Evolutionary conservation across 1,140 invertebrate genomes (phyloP), one percentile per base, ranked within the genome.

Genomic region (Neodiprion virginianus): DNA sequence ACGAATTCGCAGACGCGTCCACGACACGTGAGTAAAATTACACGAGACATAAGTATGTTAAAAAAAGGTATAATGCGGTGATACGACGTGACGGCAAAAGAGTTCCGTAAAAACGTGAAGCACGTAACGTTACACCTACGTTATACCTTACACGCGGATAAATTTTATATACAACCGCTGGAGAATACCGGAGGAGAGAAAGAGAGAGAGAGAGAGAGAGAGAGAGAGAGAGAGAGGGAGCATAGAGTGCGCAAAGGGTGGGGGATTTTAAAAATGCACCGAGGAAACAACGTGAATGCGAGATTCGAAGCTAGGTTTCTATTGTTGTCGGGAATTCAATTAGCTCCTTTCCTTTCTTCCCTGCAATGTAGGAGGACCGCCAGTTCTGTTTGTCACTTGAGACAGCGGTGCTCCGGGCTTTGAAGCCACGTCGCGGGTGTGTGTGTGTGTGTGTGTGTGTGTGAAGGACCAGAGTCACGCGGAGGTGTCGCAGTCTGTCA

Each of bases 161-260:
- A 40, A 40, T 40, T 40, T 40, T 40, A 40, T 40, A 40, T 40
- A 40, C 28, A 40, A 2, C 10, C 72, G 28, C 17, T n/a, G 28
- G 17, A 66, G 53, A 12, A 71, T 17, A 53, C 71, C 72, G 66
- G 49, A 47, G 48, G 75, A 65, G 23, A 53, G 40, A 76, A 12
- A 71, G 50, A 74, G 28, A 69, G 21, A 74, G 40, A 17, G n/a
- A n/a, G n/a, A n/a, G n/a, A n/a, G n/a, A n/a, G n/a, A n/a, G n/a
- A 47, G 66, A 72, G 48, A 72, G 70, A 23, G 47, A 67, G 71
- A 69, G 61, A 74, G 40, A 61, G 74, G 71, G 47, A 66, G 66
- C 53, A 17, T 66, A 21, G 50, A 50, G 21, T 48, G 68, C 12
- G 28, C n/a, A 21, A 47, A 72, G 53, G 48, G 74, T 68, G 73